Conservation (phyloP, 2,797 vertebrate species). For the Tokudaia muenninki region DNA sequence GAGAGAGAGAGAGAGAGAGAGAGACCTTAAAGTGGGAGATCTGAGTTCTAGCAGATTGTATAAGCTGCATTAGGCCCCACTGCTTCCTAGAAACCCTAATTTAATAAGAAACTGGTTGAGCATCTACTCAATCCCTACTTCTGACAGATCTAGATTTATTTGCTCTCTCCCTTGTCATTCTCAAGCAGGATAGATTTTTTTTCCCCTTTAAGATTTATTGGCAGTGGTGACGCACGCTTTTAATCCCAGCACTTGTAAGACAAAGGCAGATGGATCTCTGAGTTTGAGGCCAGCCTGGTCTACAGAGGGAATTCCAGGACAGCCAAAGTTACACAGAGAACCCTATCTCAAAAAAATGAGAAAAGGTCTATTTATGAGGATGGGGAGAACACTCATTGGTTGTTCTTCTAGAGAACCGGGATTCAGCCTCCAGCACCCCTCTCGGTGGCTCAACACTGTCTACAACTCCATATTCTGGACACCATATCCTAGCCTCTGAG, state of each 20-base stretch:
- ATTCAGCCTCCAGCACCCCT: not conserved
- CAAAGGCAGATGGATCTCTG: not conserved
- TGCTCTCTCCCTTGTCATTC: not conserved
- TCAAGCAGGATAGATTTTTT: not conserved
- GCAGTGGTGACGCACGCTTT: not conserved
- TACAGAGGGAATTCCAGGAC: not conserved
- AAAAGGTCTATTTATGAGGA: not conserved
- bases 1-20: too few species aligned
- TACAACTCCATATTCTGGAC: not conserved
- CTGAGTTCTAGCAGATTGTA: not conserved
- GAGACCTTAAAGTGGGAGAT: not conserved
- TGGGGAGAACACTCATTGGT: not conserved
- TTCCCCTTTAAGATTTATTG: not conserved
- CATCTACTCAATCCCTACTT: not conserved
- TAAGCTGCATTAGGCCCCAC: not conserved
- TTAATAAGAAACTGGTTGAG: not conserved
- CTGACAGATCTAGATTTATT: not conserved
- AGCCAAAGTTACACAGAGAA: not conserved
- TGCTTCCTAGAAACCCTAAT: not conserved
- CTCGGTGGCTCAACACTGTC: not conserved
- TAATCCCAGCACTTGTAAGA: not conserved
- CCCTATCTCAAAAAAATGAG: not conserved
- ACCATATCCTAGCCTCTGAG: not conserved
- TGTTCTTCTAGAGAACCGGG: not conserved
- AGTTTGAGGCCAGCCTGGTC: not conserved